phyloP scores from a whole-genome alignment of 1,140 invertebrate genomes.

The Kradibia gibbosae region DNA sequence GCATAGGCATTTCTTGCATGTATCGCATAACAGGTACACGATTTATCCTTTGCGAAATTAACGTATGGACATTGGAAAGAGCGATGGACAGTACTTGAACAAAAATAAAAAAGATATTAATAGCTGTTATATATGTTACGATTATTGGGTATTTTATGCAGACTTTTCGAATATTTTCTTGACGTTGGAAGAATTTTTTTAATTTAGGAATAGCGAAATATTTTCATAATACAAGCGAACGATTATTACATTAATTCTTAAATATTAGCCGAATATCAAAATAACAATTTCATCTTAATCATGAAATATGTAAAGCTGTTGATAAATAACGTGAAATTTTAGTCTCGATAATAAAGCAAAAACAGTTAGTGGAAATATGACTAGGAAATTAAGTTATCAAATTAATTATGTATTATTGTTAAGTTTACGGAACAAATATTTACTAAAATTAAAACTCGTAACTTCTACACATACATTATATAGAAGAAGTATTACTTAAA shows the following conservation, averaged over 20 bases:
- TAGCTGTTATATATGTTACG: not conserved
- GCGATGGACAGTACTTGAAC: not conserved
- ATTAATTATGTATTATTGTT: slow-evolving; percentile 25
- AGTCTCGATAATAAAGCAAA: slow-evolving; percentile 1
- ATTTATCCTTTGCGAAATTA: too few relatives aligned
- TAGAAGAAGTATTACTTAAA: not conserved
- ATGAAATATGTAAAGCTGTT: slow-evolving; percentile 28
- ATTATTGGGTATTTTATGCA: not conserved
- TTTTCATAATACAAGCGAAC: not conserved
- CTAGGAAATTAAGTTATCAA: slow-evolving; percentile 2
- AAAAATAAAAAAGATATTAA: not conserved
- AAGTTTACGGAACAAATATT: slow-evolving; percentile 22
- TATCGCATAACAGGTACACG: too few relatives aligned
- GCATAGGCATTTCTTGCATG: not conserved
- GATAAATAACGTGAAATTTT: slow-evolving; percentile 9
- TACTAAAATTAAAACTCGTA: slow-evolving; percentile 20
- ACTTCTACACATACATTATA: slow-evolving; percentile 4
- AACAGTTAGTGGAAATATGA: not conserved
- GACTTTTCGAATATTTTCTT: slow-evolving; percentile 11
- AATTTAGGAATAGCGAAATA: not conserved
- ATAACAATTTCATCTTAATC: not conserved
- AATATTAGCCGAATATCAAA: not conserved
- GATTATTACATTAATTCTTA: not conserved
- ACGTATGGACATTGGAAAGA: not conserved
- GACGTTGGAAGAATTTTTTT: not conserved